Evolutionary conservation across 2,113 vertebrate genomes (phyloP).

Genomic region (Ceratotherium simum): DNA sequence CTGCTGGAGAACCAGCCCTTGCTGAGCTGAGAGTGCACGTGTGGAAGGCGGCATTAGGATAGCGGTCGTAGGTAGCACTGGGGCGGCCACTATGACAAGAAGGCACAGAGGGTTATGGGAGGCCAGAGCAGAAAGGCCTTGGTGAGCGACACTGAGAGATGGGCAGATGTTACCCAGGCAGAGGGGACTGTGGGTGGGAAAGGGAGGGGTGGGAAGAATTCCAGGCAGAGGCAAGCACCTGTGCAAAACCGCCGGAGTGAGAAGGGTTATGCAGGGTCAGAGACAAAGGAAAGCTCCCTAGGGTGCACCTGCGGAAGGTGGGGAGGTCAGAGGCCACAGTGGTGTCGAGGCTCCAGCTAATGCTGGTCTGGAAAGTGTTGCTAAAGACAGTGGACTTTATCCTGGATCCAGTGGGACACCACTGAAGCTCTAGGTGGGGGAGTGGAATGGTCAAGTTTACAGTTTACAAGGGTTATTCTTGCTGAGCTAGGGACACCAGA

Average conservation of each 20-base stretch:
- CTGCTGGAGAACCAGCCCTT: background rate
- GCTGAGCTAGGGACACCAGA: too few relatives aligned
- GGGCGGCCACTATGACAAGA: rapidly evolving
- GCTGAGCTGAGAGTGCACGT: rapidly evolving
- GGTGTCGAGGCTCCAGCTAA: background rate
- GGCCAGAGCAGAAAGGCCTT: background rate
- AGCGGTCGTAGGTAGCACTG: background rate
- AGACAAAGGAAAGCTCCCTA: background rate
- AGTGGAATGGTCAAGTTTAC: background rate
- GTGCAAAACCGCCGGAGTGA: background rate
- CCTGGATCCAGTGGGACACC: background rate
- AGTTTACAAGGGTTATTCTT: background rate
- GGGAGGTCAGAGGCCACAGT: background rate
- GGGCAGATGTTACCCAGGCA: too few relatives aligned
- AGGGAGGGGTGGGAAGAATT: background rate
- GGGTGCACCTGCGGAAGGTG: too few relatives aligned
- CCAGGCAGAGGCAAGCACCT: background rate
- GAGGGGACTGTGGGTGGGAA: background rate
- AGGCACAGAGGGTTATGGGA: background rate
- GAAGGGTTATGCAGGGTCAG: background rate
- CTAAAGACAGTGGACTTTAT: background rate
- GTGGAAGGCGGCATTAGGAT: rapidly evolving
- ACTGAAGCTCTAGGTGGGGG: background rate
- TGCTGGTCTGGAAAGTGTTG: background rate
- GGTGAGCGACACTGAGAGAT: background rate